Evolutionary conservation across 2,888 invertebrate species (phyloP).

Genomic region (Folsomia manolachei): DNA sequence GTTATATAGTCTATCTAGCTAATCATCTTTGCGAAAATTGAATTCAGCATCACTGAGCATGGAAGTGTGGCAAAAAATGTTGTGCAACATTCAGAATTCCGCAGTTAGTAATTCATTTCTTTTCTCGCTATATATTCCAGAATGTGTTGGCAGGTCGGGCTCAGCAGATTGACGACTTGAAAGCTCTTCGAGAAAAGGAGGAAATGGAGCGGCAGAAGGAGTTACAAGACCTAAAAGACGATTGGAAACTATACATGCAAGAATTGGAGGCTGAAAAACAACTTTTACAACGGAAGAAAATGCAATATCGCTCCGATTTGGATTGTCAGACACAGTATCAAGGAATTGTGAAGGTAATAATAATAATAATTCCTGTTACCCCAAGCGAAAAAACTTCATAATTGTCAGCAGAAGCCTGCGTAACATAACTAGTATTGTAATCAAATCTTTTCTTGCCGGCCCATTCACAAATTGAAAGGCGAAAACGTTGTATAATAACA

Average conservation of each 20-base stretch:
- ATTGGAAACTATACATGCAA: slow-evolving; percentile 41
- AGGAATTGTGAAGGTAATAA: slow-evolving; percentile 34
- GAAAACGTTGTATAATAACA: too few species aligned
- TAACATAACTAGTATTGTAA: too few species aligned
- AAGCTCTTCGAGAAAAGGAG: slow-evolving; percentile 37
- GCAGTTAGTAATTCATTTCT: background rate
- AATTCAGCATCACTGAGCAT: background rate
- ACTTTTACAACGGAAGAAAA: slow-evolving; percentile 22
- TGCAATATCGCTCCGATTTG: slow-evolving; percentile 35
- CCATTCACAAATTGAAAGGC: too few species aligned
- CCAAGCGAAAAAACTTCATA: too few species aligned
- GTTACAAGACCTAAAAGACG: slow-evolving; percentile 45
- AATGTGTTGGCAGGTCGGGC: slow-evolving; percentile 43
- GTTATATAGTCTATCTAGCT: too few species aligned
- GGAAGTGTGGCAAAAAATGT: background rate
- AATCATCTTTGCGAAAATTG: too few species aligned
- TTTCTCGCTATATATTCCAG: slow-evolving; percentile 27
- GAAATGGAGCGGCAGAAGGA: slow-evolving; percentile 43
- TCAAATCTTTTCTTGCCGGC: too few species aligned
- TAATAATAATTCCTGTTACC: too few species aligned
- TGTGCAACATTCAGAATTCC: background rate
- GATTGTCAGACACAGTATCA: slow-evolving; percentile 42
- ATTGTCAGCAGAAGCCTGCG: too few species aligned
- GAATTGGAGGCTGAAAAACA: slow-evolving; percentile 42
- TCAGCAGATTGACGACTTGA: slow-evolving; percentile 43